Conservation (phyloP, 2,113 vertebrate genomes). For the Porphyrio hochstetteri region DNA sequence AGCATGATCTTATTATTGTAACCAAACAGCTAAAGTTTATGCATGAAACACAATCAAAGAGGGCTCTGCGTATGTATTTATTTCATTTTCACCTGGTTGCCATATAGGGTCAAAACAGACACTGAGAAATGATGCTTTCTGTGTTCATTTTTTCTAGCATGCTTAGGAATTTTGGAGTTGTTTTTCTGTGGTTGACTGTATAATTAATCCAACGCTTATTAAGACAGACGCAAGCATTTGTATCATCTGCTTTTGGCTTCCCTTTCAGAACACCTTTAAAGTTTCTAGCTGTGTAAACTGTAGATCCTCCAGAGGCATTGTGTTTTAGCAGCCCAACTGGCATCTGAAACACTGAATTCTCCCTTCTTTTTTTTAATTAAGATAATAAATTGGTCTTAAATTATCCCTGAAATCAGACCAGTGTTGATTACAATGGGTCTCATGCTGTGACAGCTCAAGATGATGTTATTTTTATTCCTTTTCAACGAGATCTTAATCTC, state of each 20-base stretch:
- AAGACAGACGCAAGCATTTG: background rate
- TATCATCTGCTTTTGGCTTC: background rate
- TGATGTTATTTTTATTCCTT: slow-evolving; percentile 88
- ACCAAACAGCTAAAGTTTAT: background rate
- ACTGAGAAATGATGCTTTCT: background rate
- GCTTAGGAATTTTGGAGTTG: background rate
- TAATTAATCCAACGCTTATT: background rate
- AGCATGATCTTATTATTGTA: background rate
- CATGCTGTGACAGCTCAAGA: slow-evolving; percentile 93
- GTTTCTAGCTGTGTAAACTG: background rate
- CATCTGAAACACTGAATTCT: slow-evolving; percentile 73
- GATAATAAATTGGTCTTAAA: slow-evolving; percentile 99
- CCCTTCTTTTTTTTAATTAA: slow-evolving; percentile 86
- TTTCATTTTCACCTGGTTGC: background rate
- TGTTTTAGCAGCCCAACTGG: slow-evolving; percentile 49
- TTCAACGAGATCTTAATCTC: slow-evolving; percentile 89
- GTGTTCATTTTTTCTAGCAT: background rate
- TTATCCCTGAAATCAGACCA: slow-evolving; percentile 99
- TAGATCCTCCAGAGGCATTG: slow-evolving; percentile 15
- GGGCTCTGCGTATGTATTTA: background rate
- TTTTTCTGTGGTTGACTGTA: slow-evolving; percentile 13
- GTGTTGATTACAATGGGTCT: slow-evolving; percentile 95
- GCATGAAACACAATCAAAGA: background rate
- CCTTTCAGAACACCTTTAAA: background rate
- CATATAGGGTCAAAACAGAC: background rate